Percentiles rank a stretch among this genome's conserved stretches.
Conservation (phyloP, 92 coral and sea anemone genomes). For the Phenganax marumi region DNA sequence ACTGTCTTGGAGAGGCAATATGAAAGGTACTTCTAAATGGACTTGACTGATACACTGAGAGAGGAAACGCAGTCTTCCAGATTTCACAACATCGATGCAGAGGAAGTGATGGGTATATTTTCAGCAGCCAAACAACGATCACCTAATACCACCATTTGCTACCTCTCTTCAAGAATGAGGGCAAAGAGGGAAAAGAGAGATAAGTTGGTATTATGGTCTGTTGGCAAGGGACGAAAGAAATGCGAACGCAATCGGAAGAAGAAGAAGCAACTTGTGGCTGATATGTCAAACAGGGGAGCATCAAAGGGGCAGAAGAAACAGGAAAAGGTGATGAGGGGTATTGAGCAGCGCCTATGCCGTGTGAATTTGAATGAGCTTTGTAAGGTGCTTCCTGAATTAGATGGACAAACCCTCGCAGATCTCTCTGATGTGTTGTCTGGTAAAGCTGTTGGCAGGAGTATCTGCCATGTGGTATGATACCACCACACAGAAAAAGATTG, state of each 20-base stretch:
- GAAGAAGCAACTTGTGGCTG: slow-evolving; percentile 30
- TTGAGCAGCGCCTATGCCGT: not conserved
- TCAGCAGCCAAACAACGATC: slow-evolving; percentile 15
- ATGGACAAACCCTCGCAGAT: not conserved
- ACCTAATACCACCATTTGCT: slow-evolving; percentile 42
- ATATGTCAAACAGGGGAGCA: slow-evolving; percentile 20
- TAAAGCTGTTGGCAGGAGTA: not conserved
- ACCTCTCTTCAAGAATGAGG: slow-evolving; percentile 20
- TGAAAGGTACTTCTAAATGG: slow-evolving; percentile 21
- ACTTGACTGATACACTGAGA: slow-evolving; percentile 11
- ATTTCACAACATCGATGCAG: slow-evolving; percentile 36
- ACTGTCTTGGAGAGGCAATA: slow-evolving; percentile 34
- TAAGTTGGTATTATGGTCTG: slow-evolving; percentile 8
- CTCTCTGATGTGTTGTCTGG: not conserved
- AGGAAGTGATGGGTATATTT: slow-evolving; percentile 38
- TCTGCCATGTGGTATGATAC: not conserved
- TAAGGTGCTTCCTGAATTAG: slow-evolving; percentile 6
- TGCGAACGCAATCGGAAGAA: slow-evolving; percentile 14
- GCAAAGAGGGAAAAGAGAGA: slow-evolving; percentile 34
- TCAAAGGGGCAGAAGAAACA: slow-evolving; percentile 18
- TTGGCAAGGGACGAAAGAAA: slow-evolving; percentile 8
- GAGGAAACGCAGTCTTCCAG: slow-evolving; percentile 22
- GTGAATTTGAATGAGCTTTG: slow-evolving; percentile 14
- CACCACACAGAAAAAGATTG: not conserved
- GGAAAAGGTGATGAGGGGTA: slow-evolving; percentile 22